Evolutionary conservation across 1,140 invertebrate genomes (phyloP).

Genomic region (Anthonomus grandis): DNA sequence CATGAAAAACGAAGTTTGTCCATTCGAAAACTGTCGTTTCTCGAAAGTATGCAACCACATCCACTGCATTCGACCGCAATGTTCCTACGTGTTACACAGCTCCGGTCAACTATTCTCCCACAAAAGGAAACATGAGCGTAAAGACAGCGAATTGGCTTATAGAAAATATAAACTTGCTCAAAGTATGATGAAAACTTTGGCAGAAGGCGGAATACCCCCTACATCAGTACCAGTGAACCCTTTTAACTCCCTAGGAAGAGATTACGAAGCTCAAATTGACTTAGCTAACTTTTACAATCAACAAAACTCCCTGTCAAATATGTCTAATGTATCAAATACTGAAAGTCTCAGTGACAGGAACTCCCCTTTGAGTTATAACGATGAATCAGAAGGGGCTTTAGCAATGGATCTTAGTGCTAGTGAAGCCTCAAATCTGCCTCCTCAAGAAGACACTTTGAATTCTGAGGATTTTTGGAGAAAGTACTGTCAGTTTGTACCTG

Average conservation of each 20-base stretch:
- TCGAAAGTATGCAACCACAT: constrained; percentile 96
- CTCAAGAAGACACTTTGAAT: constrained; percentile 38
- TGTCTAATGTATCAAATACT: constrained; percentile 43
- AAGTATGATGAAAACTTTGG: constrained; percentile 48
- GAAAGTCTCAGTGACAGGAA: constrained; percentile 46
- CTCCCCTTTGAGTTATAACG: constrained; percentile 45
- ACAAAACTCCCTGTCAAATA: constrained; percentile 31
- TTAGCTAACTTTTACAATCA: constrained; percentile 38
- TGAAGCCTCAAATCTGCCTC: constrained; percentile 37
- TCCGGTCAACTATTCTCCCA: constrained; percentile 97
- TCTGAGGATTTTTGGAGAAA: constrained; percentile 60
- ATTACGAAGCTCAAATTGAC: constrained; percentile 41
- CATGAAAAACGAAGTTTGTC: constrained; percentile 94
- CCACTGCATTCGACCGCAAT: constrained; percentile 93
- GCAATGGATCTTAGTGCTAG: constrained; percentile 48
- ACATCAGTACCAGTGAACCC: constrained; percentile 7
- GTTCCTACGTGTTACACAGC: constrained; percentile 93
- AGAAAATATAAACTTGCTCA: constrained; percentile 65
- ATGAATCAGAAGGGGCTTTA: constrained; percentile 38
- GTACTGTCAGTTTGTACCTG: constrained; percentile 57
- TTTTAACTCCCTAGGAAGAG: constrained; percentile 27
- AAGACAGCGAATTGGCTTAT: constrained; percentile 83
- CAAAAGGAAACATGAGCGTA: constrained; percentile 93
- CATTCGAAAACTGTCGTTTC: constrained; percentile 87
- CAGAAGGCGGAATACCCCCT: constrained; percentile 36